Conservation (phyloP, 2,113 vertebrate species). For the Anoura caudifer region DNA sequence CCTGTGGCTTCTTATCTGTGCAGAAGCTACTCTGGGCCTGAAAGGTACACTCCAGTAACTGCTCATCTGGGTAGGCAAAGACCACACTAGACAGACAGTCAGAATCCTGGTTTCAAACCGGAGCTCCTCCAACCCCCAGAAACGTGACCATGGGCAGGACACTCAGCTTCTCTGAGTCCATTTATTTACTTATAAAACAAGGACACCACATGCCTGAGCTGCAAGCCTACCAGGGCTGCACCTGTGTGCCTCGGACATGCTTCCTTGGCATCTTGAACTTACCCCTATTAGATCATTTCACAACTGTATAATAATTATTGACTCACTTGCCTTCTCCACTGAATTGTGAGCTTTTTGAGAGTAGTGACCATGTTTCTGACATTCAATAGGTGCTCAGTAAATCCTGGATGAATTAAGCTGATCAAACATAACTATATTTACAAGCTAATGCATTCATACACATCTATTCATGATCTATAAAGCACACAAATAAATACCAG, state of each 20-base stretch:
- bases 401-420: neutral
- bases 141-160: neutral
- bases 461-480: neutral
- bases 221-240: neutral
- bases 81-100: neutral
- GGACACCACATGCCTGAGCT: neutral
- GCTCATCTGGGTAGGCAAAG: neutral
- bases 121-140: neutral
- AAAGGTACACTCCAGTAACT: neutral
- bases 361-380: neutral
- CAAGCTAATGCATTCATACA: neutral
- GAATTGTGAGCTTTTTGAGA: neutral
- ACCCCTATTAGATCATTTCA: neutral
- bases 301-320: neutral
- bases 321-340: neutral
- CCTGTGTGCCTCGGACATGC: neutral
- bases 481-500: neutral
- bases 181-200: neutral
- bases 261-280: neutral
- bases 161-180: neutral
- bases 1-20: neutral
- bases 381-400: neutral
- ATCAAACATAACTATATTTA: neutral
- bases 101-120: neutral
- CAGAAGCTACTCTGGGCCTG: neutral